phyloP scores from a whole-genome alignment of 2,797 vertebrate genomes.

The Lateolabrax maculatus region DNA sequence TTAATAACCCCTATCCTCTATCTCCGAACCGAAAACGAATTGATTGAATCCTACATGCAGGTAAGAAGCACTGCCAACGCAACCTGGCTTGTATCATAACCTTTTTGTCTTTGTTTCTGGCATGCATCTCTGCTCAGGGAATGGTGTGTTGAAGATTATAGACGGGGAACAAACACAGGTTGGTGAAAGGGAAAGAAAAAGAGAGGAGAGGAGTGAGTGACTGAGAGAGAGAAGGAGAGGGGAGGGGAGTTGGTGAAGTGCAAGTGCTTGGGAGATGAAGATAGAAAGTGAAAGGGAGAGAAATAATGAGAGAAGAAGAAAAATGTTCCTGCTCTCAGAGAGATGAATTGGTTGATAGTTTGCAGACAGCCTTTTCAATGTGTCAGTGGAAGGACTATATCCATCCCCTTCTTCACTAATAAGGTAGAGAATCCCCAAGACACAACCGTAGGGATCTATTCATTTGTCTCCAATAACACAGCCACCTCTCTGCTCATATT shows the following conservation, averaged over 20 bases:
- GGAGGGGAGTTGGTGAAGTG: constrained; percentile 33
- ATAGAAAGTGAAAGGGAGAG: constrained; percentile 68
- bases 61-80: constrained; percentile 78
- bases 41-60: constrained; percentile 76
- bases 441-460: constrained; percentile 75
- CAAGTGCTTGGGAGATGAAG: constrained; percentile 71
- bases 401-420: constrained; percentile 79
- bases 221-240: constrained; percentile 53
- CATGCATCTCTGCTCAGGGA: constrained; percentile 71
- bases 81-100: constrained; percentile 76
- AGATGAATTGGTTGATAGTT: constrained; percentile 83
- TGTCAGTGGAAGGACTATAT: constrained; percentile 78
- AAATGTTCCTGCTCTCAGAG: constrained; percentile 69
- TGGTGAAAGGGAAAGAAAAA: constrained; percentile 63
- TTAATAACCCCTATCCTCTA: constrained; percentile 67
- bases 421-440: constrained; percentile 82
- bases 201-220: constrained; percentile 67
- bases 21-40: constrained; percentile 70
- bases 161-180: constrained; percentile 72
- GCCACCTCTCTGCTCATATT: constrained; percentile 78
- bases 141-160: constrained; percentile 77
- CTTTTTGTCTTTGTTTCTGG: constrained; percentile 79
- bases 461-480: constrained; percentile 80
- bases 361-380: constrained; percentile 76
- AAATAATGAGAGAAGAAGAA: constrained; percentile 81